phyloP scores from a whole-genome alignment of 2,888 invertebrate species.

The Trissonchulus sp. region DNA sequence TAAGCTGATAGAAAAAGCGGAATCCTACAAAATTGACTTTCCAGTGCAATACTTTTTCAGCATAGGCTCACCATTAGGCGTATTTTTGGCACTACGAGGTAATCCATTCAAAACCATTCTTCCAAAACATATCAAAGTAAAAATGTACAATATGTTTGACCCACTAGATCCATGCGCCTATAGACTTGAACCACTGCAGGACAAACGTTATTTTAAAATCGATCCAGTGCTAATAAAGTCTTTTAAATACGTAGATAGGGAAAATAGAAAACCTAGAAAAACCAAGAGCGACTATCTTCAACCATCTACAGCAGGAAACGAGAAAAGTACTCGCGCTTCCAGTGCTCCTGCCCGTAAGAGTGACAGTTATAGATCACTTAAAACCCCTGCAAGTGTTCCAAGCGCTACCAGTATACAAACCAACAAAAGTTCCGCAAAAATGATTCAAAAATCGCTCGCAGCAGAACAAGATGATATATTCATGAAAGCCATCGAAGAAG shows the following conservation, averaged over 20 bases:
- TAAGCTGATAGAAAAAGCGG: not conserved
- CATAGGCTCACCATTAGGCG: conserved; percentile 64
- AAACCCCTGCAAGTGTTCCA: not conserved
- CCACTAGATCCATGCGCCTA: conserved; percentile 59
- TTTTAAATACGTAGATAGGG: not conserved
- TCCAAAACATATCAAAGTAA: not conserved
- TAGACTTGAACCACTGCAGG: conserved; percentile 62
- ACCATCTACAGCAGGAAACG: not conserved
- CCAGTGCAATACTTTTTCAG: conserved; percentile 64
- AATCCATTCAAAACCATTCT: not conserved
- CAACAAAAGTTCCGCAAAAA: not conserved
- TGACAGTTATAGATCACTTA: too few species aligned
- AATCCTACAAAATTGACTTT: conserved; percentile 37
- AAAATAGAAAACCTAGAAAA: too few species aligned
- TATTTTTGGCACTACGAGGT: conserved; percentile 62
- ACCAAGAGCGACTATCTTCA: not conserved
- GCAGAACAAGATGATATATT: not conserved
- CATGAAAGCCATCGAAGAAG: not conserved
- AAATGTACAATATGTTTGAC: conserved; percentile 62
- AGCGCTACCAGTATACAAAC: too few species aligned
- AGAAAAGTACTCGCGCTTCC: not conserved
- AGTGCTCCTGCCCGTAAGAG: not conserved
- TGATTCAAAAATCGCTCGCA: not conserved
- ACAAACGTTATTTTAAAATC: conserved; percentile 60
- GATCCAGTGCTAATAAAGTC: conserved; percentile 59